Base-by-base conservation (phyloP, 1,140 invertebrate genomes). In the Zaprionus tsacasi region DNA sequence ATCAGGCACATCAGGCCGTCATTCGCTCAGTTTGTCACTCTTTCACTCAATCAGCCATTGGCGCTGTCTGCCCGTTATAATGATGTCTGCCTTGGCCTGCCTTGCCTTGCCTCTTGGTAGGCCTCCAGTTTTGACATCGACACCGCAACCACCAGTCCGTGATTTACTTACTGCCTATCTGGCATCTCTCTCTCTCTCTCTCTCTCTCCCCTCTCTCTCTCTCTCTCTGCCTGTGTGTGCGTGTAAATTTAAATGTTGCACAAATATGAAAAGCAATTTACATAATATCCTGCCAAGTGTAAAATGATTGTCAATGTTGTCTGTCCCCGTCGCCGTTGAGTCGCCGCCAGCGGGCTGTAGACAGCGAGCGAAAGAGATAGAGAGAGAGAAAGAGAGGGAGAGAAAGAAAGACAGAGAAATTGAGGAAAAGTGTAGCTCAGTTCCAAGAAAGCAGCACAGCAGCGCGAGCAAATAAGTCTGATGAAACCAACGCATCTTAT, bases 211-310 rank as follows among this genome's bases (percentile, higher is more conserved):
- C 27, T 1, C 27, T 59, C 6, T 69, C 38, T 65, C 15, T 56
- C 17, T 69, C 27, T 45, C 7, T 27, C n/a, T 52, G 35, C 48
- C 35, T 57, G 75, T 58, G 61, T 58, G 61, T 70, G 75, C 69
- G 70, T 79, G 72, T 80, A 89, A 79, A 88, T 88, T 89, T 88
- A 88, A 88, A 88, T 88, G 85, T 81, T 88, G 86, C 85, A 89
- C 85, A 89, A 88, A 88, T 88, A 88, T 88, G 85, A 88, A 88
- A 88, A 88, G 85, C 81, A 89, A 90, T 89, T 89, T 89, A 90
- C 85, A 90, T 89, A 89, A 89, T 85, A 89, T 90, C 81, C 85
- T 79, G 69, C 86, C 86, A 90, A 89, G 85, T 89, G 85, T 89
- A 90, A 89, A 89, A 89, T 89, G 86, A 89, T 89, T 89, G 86